Evolutionary conservation across 1,140 invertebrate genomes (phyloP).

Genomic region (Nasonia longicornis): DNA sequence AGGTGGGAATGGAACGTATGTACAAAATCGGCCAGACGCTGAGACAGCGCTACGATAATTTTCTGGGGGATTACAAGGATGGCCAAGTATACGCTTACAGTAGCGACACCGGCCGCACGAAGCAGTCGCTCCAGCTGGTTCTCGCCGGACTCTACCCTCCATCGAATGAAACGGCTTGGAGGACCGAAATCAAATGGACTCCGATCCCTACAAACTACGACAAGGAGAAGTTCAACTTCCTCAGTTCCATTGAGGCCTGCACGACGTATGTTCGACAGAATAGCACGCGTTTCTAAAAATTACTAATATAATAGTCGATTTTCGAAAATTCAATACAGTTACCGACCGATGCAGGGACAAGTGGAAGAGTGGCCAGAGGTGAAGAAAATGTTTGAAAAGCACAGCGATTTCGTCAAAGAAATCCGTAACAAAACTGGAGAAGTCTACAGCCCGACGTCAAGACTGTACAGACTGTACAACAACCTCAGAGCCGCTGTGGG

Average conservation of each 20-base stretch:
- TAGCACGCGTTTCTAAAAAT: no score
- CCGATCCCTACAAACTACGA: not conserved
- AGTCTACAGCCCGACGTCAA: no score
- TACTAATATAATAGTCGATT: no score
- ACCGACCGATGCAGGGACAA: no score
- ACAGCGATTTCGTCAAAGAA: no score
- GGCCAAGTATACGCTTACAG: not conserved
- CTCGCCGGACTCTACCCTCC: not conserved
- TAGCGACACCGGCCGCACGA: not conserved
- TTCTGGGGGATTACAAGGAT: not conserved
- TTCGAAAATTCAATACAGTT: no score
- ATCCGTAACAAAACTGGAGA: no score
- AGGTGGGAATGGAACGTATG: not conserved
- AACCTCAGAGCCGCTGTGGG: not conserved
- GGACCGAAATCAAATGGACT: not conserved
- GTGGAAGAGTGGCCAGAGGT: no score
- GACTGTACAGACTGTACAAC: not conserved
- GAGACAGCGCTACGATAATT: not conserved
- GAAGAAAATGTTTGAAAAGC: no score
- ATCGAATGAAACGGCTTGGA: not conserved
- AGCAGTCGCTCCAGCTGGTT: slow-evolving; percentile 1
- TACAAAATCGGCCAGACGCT: not conserved
- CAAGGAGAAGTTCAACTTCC: not conserved
- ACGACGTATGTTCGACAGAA: no score
- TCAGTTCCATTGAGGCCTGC: not conserved